A percentile compares a stretch with the other conserved stretches of the same genome.
These are phyloP conservation scores for Tiliacea aurago DNA, from an alignment of 2,888 invertebrate genomes.

Conservation along the genomic window DNA sequence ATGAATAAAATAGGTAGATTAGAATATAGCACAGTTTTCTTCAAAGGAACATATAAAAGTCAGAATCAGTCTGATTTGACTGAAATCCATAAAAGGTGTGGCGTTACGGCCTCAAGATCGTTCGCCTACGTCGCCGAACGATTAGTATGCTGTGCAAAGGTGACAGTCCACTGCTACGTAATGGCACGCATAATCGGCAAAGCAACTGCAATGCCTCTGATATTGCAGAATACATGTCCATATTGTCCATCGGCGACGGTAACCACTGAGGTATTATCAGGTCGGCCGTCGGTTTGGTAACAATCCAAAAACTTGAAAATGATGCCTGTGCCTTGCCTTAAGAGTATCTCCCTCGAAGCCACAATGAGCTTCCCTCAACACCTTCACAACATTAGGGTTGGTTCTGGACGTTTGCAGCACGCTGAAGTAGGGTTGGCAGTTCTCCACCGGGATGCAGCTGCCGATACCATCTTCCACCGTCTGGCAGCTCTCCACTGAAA, in stretches of 20 bases:
- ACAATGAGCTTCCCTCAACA: conserved; percentile 92
- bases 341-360: conserved; percentile 92
- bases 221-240: no score
- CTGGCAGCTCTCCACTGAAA: conserved; percentile 82
- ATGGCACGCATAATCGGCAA: no score
- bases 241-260: no score
- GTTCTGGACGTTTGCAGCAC: conserved; percentile 81
- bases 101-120: background rate
- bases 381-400: conserved; percentile 83
- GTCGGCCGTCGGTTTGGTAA: no score
- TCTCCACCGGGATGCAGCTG: conserved; percentile 88
- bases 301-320: no score
- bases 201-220: no score
- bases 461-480: conserved; percentile 89
- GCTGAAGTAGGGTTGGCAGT: conserved; percentile 86
- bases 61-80: background rate
- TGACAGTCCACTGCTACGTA: no score
- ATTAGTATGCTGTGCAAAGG: no score
- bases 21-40: background rate
- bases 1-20: background rate
- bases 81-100: background rate
- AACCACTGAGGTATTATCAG: no score
- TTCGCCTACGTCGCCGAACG: background rate
- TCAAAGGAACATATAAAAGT: background rate
- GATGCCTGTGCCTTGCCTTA: conserved; percentile 84